Conservation (phyloP, 2,888 invertebrate species). For the Orgyia antiqua region DNA sequence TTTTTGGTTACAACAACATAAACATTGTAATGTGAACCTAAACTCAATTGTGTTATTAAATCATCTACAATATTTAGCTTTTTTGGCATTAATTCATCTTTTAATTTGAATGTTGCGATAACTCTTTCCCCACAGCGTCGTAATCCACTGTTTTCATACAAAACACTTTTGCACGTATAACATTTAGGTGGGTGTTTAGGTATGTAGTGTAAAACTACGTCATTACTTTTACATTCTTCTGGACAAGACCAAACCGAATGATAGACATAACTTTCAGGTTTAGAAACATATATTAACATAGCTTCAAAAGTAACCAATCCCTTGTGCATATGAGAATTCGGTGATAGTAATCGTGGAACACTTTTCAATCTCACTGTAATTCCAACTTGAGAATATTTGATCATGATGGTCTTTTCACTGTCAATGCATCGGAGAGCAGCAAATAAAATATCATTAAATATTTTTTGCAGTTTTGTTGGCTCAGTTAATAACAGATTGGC, state of each 20-base stretch:
- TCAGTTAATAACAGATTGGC: conserved; percentile 48
- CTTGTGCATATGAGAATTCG: conserved; percentile 32
- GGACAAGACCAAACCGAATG: conserved; percentile 69
- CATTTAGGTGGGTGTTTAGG: conserved; percentile 61
- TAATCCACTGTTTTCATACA: conserved; percentile 60
- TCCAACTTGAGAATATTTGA: conserved; percentile 45
- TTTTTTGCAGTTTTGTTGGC: conserved; percentile 45
- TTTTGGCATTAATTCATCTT: conserved; percentile 32
- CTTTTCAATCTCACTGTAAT: conserved; percentile 46
- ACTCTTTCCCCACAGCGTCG: conserved; percentile 62
- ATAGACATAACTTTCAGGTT: conserved; percentile 48
- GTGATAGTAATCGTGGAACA: conserved; percentile 32
- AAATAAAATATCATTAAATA: conserved; percentile 52
- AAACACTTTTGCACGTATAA: conserved; percentile 45
- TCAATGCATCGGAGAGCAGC: conserved; percentile 44
- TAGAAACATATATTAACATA: conserved; percentile 44
- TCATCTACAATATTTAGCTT: conserved; percentile 49
- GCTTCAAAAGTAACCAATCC: conserved; percentile 48
- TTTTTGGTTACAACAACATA: conserved; percentile 46
- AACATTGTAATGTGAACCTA: conserved; percentile 45
- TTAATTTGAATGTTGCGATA: conserved; percentile 42
- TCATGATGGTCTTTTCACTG: conserved; percentile 24
- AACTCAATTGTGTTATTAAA: conserved; percentile 41
- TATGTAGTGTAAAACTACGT: conserved; percentile 53
- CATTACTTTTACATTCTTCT: conserved; percentile 65